Percentiles rank a stretch among this genome's conserved stretches.
These are phyloP conservation scores for Polydrusus tereticollis DNA, from an alignment of 2,888 invertebrate species.

Conservation along the genomic window DNA sequence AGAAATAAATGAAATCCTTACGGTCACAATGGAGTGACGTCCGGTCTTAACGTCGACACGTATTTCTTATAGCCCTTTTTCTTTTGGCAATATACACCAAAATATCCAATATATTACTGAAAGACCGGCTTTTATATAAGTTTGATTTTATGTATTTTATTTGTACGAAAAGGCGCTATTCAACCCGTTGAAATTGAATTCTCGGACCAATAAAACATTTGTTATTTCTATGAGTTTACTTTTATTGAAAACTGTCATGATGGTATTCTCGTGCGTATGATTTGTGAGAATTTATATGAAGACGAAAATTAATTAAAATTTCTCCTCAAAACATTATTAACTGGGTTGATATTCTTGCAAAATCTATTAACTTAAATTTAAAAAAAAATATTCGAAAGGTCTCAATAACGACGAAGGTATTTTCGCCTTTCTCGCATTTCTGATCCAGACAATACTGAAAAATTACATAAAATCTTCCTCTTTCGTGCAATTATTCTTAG, in stretches of 20 bases:
- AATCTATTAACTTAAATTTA: no score
- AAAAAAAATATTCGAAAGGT: no score
- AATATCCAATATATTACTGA: slow-evolving; percentile 43
- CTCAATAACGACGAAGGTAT: no score
- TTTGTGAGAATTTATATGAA: not conserved
- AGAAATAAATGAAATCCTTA: slow-evolving; percentile 61
- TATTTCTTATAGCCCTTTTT: slow-evolving; percentile 40
- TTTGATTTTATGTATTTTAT: slow-evolving; percentile 47
- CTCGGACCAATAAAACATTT: slow-evolving; percentile 36
- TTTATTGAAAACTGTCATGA: slow-evolving; percentile 3
- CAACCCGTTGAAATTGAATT: slow-evolving; percentile 39
- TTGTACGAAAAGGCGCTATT: slow-evolving; percentile 28
- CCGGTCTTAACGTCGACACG: slow-evolving; percentile 43
- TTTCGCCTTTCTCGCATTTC: no score
- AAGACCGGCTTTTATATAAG: slow-evolving; percentile 37
- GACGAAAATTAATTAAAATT: no score
- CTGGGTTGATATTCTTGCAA: no score
- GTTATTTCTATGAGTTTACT: slow-evolving; percentile 5
- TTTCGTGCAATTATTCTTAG: no score
- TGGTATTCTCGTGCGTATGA: not conserved
- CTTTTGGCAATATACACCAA: slow-evolving; percentile 33
- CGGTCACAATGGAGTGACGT: slow-evolving; percentile 59
- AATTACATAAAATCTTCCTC: no score
- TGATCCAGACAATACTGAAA: no score
- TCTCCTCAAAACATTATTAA: no score